Conservation (phyloP, 2,113 vertebrate genomes). For the Notiomystis cincta region DNA sequence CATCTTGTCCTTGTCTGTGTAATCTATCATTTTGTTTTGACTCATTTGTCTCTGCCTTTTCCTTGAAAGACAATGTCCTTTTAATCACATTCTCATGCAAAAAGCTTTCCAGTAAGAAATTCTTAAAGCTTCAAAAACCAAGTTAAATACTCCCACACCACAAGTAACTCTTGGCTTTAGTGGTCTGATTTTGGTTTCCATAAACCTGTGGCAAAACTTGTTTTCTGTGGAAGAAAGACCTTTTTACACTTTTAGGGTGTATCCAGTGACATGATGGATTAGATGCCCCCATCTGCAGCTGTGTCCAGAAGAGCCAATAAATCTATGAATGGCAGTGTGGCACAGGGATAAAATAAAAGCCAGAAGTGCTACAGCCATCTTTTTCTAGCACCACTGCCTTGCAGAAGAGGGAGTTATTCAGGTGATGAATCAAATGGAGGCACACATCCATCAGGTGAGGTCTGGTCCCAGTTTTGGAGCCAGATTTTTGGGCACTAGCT, state of each 20-base stretch:
- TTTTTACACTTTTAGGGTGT: background rate
- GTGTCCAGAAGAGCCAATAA: background rate
- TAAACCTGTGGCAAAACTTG: background rate
- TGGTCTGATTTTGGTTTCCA: background rate
- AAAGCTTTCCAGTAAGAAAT: background rate
- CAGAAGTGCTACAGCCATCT: fast-evolving
- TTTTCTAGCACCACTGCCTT: background rate
- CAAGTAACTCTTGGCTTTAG: background rate
- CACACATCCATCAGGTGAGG: background rate
- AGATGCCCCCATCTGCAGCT: background rate
- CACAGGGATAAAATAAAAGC: background rate
- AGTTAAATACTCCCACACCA: background rate
- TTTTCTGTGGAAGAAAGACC: background rate
- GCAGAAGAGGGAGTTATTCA: background rate
- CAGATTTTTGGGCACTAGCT: background rate
- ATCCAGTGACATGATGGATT: background rate
- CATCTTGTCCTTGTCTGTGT: background rate
- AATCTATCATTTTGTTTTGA: slow-evolving; percentile 5
- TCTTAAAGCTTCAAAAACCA: background rate
- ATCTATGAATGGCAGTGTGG: fast-evolving
- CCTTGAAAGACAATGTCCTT: slow-evolving; percentile 15
- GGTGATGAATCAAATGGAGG: background rate
- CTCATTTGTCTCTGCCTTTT: slow-evolving; percentile 32
- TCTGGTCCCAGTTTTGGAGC: background rate
- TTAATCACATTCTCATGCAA: background rate